phyloP scores from a whole-genome alignment of 1,140 invertebrate genomes.

The Diabrotica undecimpunctata region DNA sequence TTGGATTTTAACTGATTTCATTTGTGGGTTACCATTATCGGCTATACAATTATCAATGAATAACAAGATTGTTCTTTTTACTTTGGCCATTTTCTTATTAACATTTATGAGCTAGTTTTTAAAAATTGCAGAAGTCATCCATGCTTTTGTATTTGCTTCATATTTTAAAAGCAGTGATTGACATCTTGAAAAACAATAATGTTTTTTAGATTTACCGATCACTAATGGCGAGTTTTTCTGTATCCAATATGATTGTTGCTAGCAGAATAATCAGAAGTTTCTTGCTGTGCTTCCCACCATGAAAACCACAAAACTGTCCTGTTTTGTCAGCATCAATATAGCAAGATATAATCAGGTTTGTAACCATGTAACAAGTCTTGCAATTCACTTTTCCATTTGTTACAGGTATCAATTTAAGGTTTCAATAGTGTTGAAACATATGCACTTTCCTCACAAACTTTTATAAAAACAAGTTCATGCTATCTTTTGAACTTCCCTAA shows the following conservation, averaged over 20 bases:
- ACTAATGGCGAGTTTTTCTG: slow-evolving; percentile 50
- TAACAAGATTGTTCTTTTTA: no score
- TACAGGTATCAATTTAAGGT: neutral
- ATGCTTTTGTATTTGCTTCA: slow-evolving; percentile 44
- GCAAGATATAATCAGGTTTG: slow-evolving; percentile 41
- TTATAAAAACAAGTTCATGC: slow-evolving; percentile 22
- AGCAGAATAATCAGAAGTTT: slow-evolving; percentile 48
- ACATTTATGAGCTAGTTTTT: neutral
- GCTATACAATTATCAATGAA: no score
- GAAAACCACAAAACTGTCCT: slow-evolving; percentile 45
- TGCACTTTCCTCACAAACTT: slow-evolving; percentile 20
- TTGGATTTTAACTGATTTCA: no score
- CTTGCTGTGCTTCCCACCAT: slow-evolving; percentile 45
- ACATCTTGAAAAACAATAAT: slow-evolving; percentile 47
- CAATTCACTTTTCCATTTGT: slow-evolving; percentile 15
- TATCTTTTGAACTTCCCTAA: slow-evolving; percentile 29
- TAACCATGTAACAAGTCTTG: slow-evolving; percentile 24
- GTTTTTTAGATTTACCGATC: slow-evolving; percentile 50
- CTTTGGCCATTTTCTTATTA: neutral
- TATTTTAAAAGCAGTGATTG: slow-evolving; percentile 39
- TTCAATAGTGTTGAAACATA: no score
- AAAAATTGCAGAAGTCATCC: slow-evolving; percentile 45
- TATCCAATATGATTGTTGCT: slow-evolving; percentile 46
- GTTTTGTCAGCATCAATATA: slow-evolving; percentile 51
- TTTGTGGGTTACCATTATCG: no score